Evolutionary conservation across 2,797 vertebrate species (phyloP).

Genomic region (Poeciliopsis turneri): DNA sequence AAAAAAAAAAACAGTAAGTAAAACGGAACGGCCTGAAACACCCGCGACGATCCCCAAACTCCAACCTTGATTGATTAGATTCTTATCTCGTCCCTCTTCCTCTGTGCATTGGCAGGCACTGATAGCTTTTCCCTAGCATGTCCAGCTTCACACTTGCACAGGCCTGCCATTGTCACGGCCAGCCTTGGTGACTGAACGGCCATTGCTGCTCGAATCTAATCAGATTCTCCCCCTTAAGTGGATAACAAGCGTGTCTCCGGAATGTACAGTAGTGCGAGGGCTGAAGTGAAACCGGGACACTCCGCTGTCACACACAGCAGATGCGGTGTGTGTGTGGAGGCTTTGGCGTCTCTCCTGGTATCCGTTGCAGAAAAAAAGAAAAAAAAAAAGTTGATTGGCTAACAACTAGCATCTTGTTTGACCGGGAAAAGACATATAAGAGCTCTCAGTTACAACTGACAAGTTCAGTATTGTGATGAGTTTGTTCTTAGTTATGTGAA

Average conservation of each 20-base stretch:
- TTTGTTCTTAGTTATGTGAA: slow-evolving; percentile 44
- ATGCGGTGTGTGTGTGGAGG: slow-evolving; percentile 60
- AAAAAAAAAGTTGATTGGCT: slow-evolving; percentile 66
- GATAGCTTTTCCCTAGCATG: slow-evolving; percentile 60
- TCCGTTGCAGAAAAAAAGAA: slow-evolving; percentile 28
- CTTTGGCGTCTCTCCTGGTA: slow-evolving; percentile 58
- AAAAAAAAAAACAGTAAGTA: slow-evolving; percentile 9
- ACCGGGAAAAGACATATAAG: slow-evolving; percentile 62
- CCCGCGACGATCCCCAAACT: slow-evolving; percentile 50
- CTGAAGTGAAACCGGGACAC: slow-evolving; percentile 74
- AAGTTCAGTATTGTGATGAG: slow-evolving; percentile 72
- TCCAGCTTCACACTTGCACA: slow-evolving; percentile 71
- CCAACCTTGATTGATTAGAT: slow-evolving; percentile 54
- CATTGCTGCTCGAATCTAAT: slow-evolving; percentile 80
- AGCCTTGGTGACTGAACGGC: slow-evolving; percentile 71
- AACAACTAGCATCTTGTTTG: slow-evolving; percentile 78
- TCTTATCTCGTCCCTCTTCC: slow-evolving; percentile 48
- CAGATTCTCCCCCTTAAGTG: slow-evolving; percentile 72
- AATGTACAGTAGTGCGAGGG: slow-evolving; percentile 80
- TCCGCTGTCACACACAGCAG: slow-evolving; percentile 69
- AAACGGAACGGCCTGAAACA: slow-evolving; percentile 39
- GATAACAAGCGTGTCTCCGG: slow-evolving; percentile 82
- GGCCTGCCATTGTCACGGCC: slow-evolving; percentile 61
- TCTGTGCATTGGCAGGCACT: slow-evolving; percentile 51
- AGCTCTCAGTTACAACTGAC: slow-evolving; percentile 67